Base-by-base conservation (phyloP, 2,888 invertebrate genomes). In the Nomada fucata region DNA sequence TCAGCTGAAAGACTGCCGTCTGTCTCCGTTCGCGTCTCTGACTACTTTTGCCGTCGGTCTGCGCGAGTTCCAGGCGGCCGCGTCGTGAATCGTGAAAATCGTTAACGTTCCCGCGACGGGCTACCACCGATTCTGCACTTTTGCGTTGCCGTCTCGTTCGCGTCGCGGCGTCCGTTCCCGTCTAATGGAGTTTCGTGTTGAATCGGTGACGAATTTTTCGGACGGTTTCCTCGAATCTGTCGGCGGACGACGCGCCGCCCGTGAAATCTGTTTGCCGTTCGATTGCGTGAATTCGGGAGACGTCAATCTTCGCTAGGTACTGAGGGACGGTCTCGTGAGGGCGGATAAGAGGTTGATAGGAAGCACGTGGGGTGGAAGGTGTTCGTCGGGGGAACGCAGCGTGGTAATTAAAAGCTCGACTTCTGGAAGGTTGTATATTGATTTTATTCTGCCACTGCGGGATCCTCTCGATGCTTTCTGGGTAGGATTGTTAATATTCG, bases 81-180 rank as follows among this genome's bases (percentile, higher is more conserved):
- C 73, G 77, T 86, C 84, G 73, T 86, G 84, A 87, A 87, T 87
- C 85, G 73, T 79, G 72, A 88, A 87, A 88, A 86, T 84, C 84
- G 84, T 87, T 88, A 86, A 77, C 81, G 76, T 79, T 59, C 67
- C 74, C 65, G 53, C 70, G 15, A 3, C 15, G 29, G 20, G 2
- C 15, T 7, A 10, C 0, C 29, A 0, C 26, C 47, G 4, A 9
- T 47, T 23, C 50, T 15, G 67, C 76, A 64, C 82, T 73, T 77
- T 87, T 82, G 82, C 77, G 85, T 79, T 68, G 76, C 65, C 86
- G 42, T 81, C 78, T 44, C 79, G 75, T 63, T 75, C n/a, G 67
- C 44, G 63, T 26, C 47, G 68, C 69, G 53, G 53, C 69, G 55
- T 61, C 71, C 53, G 68, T 59, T 44, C 47, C 64, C 77, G 64